Evolutionary conservation across 2,113 vertebrate species (phyloP).

Genomic region (Salvelinus fontinalis): DNA sequence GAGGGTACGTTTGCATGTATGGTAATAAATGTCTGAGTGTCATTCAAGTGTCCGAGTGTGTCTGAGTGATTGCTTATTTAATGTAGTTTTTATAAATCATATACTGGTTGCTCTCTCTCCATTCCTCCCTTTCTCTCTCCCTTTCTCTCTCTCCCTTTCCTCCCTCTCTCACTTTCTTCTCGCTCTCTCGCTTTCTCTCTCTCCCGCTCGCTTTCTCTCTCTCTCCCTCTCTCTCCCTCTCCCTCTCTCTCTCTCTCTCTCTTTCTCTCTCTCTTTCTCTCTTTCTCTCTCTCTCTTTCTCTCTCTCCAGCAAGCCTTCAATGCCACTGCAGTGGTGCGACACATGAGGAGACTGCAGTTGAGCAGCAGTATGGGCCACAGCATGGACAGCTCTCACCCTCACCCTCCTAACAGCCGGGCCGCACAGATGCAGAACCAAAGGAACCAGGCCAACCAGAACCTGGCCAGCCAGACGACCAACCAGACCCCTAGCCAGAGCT

Average conservation of each 20-base stretch:
- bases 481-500: background rate
- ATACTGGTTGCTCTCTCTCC: background rate
- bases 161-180: background rate
- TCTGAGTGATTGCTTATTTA: too few species aligned
- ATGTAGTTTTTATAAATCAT: too few species aligned
- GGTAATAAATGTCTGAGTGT: too few species aligned
- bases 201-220: background rate
- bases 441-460: constrained; percentile 65
- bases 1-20: constrained; percentile 81
- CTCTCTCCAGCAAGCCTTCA: constrained; percentile 91
- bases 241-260: background rate
- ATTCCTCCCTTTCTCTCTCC: background rate
- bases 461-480: background rate
- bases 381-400: constrained; percentile 64
- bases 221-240: constrained; percentile 15
- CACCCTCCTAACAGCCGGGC: background rate
- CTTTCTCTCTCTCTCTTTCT: constrained; percentile 16
- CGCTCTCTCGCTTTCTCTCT: background rate
- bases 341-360: constrained; percentile 96
- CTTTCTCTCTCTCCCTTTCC: background rate
- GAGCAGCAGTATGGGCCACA: constrained; percentile 80
- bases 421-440: background rate
- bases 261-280: background rate
- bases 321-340: constrained; percentile 92
- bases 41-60: too few species aligned